Base-by-base conservation (phyloP, 2,113 vertebrate genomes). In the Calypte anna region DNA sequence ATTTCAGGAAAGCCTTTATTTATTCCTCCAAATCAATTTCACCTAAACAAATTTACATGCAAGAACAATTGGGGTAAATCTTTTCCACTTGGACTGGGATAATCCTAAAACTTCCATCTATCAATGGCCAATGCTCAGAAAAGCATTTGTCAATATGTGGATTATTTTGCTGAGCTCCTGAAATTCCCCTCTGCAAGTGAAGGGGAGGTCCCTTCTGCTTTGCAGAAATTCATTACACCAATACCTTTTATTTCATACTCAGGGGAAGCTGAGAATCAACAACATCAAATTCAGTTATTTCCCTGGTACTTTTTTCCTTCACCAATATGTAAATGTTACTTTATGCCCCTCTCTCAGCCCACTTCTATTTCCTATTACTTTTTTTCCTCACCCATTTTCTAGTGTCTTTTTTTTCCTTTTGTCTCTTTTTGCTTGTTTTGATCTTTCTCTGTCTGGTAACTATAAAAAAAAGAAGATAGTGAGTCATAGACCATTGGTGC, bases 221-320 rank as follows among this genome's bases (percentile, higher is more conserved):
- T 88, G 46, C 21, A 17, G 57, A 36, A 33, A 72, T 86, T 88
- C 33, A 64, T 10, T 9, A 38, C 0, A 0, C 4, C 22, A 44
- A 20, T 36, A 57, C 18, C 4, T 66, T 62, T 85, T 51, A n/a
- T n/a, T 53, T 30, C 51, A 19, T 30, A 33, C 2, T 53, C 12
- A 59, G 58, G 38, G 75, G 22, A 95, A 90, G 75, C 22, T 68
- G 40, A 86, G 66, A 72, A 55, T 61, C 69, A 51, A 22, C 95
- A 66, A 88, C 58, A 86, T 31, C 24, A 27, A 7, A 30, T 24
- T 22, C 44, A 81, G 77, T 76, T 69, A 86, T 92, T 97, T 95
- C 93, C 93, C 74, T 43, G 82, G 68, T 95, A 64, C 55, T 94
- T 95, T 93, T 79, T 84, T 40, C 69, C 79, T 86, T 57, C 63